Percentiles rank a stretch among this genome's conserved stretches.
Evolutionary conservation across 2,113 vertebrate species (phyloP).

Genomic region (Pluvianellus socialis): DNA sequence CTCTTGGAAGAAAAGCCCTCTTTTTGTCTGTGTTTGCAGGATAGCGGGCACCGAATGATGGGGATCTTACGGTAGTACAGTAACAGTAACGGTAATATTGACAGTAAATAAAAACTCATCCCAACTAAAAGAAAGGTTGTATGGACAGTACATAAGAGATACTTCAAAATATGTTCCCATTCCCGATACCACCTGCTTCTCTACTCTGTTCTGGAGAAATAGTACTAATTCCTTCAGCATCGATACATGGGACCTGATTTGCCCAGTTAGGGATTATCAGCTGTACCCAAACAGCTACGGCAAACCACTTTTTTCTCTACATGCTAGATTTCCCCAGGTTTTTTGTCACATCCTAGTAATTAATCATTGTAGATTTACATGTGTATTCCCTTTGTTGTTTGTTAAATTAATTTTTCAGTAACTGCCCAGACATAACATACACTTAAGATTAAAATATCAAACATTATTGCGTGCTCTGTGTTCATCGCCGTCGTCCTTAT

Average conservation of each 20-base stretch:
- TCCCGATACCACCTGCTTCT: rapidly evolving
- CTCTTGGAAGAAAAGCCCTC: not conserved
- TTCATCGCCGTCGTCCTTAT: not conserved
- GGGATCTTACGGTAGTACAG: not conserved
- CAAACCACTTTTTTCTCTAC: not conserved
- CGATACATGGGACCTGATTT: not conserved
- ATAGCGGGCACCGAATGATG: too few species aligned
- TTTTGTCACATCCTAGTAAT: not conserved
- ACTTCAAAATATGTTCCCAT: not conserved
- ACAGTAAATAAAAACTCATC: not conserved
- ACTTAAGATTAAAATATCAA: not conserved
- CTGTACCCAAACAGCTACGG: not conserved
- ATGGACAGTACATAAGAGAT: not conserved
- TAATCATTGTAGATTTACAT: not conserved
- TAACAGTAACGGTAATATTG: not conserved
- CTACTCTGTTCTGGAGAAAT: not conserved
- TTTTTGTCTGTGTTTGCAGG: not conserved
- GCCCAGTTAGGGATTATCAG: not conserved
- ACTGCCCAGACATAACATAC: not conserved
- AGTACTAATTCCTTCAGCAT: not conserved
- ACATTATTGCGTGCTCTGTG: not conserved
- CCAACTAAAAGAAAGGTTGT: not conserved
- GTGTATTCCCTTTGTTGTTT: not conserved
- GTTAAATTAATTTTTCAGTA: not conserved
- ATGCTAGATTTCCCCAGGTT: rapidly evolving